Percentiles rank a stretch among this genome's conserved stretches.
phyloP scores from a whole-genome alignment of 2,113 vertebrate species.

The Onychostoma macrolepis region DNA sequence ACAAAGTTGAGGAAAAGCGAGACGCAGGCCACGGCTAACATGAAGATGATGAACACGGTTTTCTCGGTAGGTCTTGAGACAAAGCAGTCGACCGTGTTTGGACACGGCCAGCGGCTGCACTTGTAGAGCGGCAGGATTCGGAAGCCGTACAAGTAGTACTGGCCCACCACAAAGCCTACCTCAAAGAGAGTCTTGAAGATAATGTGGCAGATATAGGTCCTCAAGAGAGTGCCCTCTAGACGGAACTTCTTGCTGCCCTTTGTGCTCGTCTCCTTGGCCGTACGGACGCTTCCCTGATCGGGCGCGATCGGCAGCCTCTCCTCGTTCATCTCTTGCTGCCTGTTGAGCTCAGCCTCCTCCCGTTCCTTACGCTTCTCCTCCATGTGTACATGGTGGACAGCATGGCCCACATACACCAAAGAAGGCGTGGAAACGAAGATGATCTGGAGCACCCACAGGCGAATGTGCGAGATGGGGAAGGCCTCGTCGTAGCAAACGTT shows the following conservation, averaged over 20 bases:
- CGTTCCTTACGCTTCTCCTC: slow-evolving; percentile 82
- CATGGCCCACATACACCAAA: slow-evolving; percentile 84
- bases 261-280: slow-evolving; percentile 71
- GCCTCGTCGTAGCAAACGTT: slow-evolving; percentile 90
- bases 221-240: slow-evolving; percentile 84
- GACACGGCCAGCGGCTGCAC: slow-evolving; percentile 88
- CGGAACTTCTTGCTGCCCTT: slow-evolving; percentile 83
- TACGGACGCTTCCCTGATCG: slow-evolving; percentile 76
- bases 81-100: slow-evolving; percentile 89
- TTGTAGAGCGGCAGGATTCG: slow-evolving; percentile 84
- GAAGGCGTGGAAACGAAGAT: slow-evolving; percentile 89
- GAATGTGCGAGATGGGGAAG: slow-evolving; percentile 89
- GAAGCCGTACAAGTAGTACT: slow-evolving; percentile 87
- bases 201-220: slow-evolving; percentile 87
- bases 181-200: slow-evolving; percentile 89
- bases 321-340: slow-evolving; percentile 75
- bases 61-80: slow-evolving; percentile 89
- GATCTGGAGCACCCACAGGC: slow-evolving; percentile 90
- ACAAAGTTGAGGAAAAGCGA: slow-evolving; percentile 86
- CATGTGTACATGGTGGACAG: slow-evolving; percentile 84
- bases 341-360: slow-evolving; percentile 76
- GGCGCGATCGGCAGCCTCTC: slow-evolving; percentile 74
- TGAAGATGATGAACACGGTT: slow-evolving; percentile 89
- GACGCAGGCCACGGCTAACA: slow-evolving; percentile 83
- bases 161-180: slow-evolving; percentile 86